Conservation (phyloP, 2,797 vertebrate genomes). For the Ispidina picta region DNA sequence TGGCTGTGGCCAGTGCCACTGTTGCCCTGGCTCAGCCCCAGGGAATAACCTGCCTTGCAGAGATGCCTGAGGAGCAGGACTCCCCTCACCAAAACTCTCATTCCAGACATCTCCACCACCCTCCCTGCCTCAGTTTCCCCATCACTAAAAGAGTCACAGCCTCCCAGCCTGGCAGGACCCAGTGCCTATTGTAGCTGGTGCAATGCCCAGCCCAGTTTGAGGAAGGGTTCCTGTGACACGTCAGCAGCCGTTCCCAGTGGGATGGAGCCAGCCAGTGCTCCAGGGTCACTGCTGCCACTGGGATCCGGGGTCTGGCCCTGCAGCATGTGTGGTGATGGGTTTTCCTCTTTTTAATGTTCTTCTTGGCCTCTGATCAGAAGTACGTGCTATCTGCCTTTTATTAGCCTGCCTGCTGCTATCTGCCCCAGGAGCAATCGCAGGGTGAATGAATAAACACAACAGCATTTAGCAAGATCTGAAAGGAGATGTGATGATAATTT, state of each 20-base stretch:
- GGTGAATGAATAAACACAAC: conserved; percentile 68
- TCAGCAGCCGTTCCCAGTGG: background rate
- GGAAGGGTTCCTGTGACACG: background rate
- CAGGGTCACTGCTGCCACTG: fast-evolving
- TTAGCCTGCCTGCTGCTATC: conserved; percentile 61
- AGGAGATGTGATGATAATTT: conserved; percentile 66
- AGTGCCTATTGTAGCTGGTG: too few species aligned
- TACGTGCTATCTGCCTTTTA: background rate
- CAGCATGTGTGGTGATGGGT: background rate
- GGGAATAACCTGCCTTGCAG: background rate
- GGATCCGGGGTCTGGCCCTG: background rate
- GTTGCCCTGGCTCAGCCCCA: background rate
- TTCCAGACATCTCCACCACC: background rate
- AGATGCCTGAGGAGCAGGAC: background rate
- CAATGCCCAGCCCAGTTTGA: fast-evolving
- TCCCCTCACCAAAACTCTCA: fast-evolving
- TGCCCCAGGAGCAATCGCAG: conserved; percentile 48
- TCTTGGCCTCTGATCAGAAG: conserved; percentile 55
- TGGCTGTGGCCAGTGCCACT: fast-evolving
- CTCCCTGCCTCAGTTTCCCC: background rate
- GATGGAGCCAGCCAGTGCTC: background rate
- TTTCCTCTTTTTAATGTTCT: conserved; percentile 18
- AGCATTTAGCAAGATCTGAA: conserved; percentile 53
- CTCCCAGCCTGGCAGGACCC: background rate
- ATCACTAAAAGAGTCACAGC: too few species aligned